Conservation (phyloP, 1,140 invertebrate genomes). For the Bilobella aurantiaca region DNA sequence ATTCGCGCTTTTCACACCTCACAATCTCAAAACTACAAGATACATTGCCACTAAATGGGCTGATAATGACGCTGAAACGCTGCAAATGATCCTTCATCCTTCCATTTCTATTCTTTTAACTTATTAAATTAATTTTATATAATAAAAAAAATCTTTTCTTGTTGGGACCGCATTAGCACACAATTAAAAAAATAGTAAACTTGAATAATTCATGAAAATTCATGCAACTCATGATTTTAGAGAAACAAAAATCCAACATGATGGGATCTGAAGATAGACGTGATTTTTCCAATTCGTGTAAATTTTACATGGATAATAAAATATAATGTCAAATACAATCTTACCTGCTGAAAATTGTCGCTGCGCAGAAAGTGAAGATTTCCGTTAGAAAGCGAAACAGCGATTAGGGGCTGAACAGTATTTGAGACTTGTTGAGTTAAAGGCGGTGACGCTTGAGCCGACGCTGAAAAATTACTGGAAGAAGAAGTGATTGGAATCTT, state of each 20-base stretch:
- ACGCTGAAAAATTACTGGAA: constrained; percentile 10
- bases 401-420: constrained; percentile 23
- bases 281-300: background rate
- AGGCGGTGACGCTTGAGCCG: background rate
- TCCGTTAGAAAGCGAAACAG: constrained; percentile 23
- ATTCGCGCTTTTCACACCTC: background rate
- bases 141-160: too few species aligned
- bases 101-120: too few species aligned
- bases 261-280: too few species aligned
- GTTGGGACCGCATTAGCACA: too few species aligned
- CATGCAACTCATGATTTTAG: background rate
- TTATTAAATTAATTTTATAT: too few species aligned
- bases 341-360: constrained; percentile 33
- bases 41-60: background rate
- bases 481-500: constrained; percentile 14
- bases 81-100: too few species aligned
- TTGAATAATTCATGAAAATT: too few species aligned
- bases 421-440: constrained; percentile 15
- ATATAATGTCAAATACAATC: background rate
- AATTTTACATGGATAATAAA: background rate
- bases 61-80: too few species aligned
- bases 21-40: background rate
- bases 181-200: background rate
- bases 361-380: constrained; percentile 16
- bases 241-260: background rate